Evolutionary conservation across 2,113 vertebrate genomes (phyloP).

Genomic region (Crotalus helleri): DNA sequence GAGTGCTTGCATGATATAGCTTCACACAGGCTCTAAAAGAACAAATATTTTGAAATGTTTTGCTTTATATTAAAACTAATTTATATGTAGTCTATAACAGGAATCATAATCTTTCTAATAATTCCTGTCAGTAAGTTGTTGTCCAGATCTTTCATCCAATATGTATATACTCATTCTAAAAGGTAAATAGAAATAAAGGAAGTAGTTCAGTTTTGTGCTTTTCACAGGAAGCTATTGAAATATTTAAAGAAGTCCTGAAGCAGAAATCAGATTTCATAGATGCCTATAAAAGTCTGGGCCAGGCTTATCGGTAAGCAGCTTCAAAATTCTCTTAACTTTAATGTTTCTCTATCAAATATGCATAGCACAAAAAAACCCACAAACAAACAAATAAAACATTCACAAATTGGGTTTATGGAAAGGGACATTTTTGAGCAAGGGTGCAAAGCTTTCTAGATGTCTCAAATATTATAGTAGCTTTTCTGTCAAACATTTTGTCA

Average conservation of each 20-base stretch:
- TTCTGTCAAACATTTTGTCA: neutral
- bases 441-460: neutral
- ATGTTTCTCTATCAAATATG: neutral
- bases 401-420: neutral
- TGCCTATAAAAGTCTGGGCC: constrained; percentile 95
- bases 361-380: neutral
- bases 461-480: neutral
- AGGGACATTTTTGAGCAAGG: neutral
- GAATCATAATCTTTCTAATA: neutral
- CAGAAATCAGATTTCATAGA: constrained; percentile 95
- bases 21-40: neutral
- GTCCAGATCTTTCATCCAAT: constrained; percentile 6
- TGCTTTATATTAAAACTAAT: neutral
- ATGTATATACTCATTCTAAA: neutral
- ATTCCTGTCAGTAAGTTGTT: neutral
- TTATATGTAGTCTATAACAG: neutral
- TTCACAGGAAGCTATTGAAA: constrained; percentile 91
- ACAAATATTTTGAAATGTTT: neutral
- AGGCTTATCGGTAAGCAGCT: constrained; percentile 89
- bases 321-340: neutral
- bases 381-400: neutral
- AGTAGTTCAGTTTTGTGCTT: neutral
- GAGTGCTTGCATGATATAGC: neutral
- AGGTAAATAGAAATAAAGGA: neutral
- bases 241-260: constrained; percentile 94